Conservation (phyloP, 2,113 vertebrate species). For the Apodemus speciosus region DNA sequence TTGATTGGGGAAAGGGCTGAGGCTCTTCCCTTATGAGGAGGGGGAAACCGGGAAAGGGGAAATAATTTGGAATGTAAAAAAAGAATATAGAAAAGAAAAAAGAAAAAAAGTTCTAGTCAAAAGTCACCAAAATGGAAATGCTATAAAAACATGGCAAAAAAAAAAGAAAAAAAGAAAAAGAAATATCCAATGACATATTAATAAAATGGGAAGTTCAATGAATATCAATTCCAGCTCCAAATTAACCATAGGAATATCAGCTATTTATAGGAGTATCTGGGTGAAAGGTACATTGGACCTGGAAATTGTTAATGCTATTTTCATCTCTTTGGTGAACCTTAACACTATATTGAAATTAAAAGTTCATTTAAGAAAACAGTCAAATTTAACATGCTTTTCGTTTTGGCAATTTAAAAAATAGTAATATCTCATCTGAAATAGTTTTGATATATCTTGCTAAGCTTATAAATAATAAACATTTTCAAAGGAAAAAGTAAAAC, state of each 20-base stretch:
- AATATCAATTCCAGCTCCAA: neutral
- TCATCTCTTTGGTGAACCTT: slow-evolving; percentile 15
- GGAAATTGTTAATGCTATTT: neutral
- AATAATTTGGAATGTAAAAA: too few relatives aligned
- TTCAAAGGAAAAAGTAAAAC: slow-evolving; percentile 1
- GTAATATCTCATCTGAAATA: slow-evolving; percentile 23
- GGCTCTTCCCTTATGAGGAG: too few relatives aligned
- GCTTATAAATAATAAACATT: slow-evolving; percentile 22
- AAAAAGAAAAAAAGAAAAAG: too few relatives aligned
- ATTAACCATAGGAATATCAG: neutral
- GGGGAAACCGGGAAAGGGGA: too few relatives aligned
- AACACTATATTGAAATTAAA: slow-evolving; percentile 42
- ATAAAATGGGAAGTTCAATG: slow-evolving; percentile 29
- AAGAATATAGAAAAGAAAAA: too few relatives aligned
- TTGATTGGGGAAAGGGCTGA: too few relatives aligned
- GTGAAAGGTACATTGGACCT: neutral
- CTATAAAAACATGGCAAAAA: too few relatives aligned
- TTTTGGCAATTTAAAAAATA: slow-evolving; percentile 28
- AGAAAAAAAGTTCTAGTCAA: too few relatives aligned
- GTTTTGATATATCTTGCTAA: slow-evolving; percentile 19
- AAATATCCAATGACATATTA: too few relatives aligned
- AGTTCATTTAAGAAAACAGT: slow-evolving; percentile 16
- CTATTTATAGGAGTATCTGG: slow-evolving; percentile 29
- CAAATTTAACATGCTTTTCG: slow-evolving; percentile 18
- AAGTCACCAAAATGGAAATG: too few relatives aligned